Base-by-base conservation (phyloP, 2,888 invertebrate species). In the Limnephilus auricula region DNA sequence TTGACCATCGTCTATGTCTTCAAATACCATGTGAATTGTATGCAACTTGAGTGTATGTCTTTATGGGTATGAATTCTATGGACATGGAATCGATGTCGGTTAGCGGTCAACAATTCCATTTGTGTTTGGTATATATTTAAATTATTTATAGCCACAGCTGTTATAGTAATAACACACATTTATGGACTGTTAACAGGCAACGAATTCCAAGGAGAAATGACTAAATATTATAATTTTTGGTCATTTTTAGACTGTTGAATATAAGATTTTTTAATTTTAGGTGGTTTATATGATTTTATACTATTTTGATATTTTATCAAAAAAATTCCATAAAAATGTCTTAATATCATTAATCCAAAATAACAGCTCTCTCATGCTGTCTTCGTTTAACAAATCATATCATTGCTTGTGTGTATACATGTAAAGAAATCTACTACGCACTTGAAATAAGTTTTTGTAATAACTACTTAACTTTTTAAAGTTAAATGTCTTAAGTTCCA, bases 1-100 rank as follows among this genome's bases (percentile, higher is more conserved):
- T 65, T 65, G 65, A 65, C 65, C 65, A 65, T 65, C n/a, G 65
- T 65, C n/a, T 65, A n/a, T n/a, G 65, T 65, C n/a, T 65, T 65
- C 65, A 65, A 65, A 65, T 65, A 65, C 65, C 25, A 65, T 25
- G n/a, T 65, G 65, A 65, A 65, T 6, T n/a, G 65, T n/a, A n/a
- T 65, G 65, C 65, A 65, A 65, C 10, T 25, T 65, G 65, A 9
- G 65, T 65, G 65, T 25, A 65, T 65, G 65, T 65, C 65, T 65
- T 65, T 65, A 65, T 65, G 65, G 25, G 25, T 65, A 65, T 25
- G 65, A 6, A 65, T 65, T 65, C 9, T 25, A 25, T 65, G 65
- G n/a, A n/a, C 25, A 65, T n/a, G 65, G 65, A 65, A 65, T 65
- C 65, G 65, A 65, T 65, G 65, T 25, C 65, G 65, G 65, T 65